Base-by-base conservation (phyloP, 2,888 invertebrate genomes). In the Drosophila affinis region DNA sequence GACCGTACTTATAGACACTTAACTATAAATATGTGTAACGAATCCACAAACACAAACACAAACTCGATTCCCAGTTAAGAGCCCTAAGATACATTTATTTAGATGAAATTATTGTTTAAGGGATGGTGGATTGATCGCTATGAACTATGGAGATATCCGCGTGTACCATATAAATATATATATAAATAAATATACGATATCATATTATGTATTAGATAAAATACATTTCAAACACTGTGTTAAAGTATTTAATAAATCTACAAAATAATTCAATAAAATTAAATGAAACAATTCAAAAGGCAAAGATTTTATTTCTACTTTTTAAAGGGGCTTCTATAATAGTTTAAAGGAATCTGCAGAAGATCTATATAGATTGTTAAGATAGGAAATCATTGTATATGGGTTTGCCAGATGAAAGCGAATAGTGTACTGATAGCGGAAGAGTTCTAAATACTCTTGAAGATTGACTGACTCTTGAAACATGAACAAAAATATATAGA, bases 181-280 rank as follows among this genome's bases (percentile, higher is more conserved):
- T 81, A 59, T n/a, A 62, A 62, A 77, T 81, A 79, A 69, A 64
- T 62, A 76, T 49, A 64, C 59, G 60, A 78, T 77, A 81, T 65
- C 74, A 64, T 71, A 79, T 71, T 72, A 77, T 82, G 62, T 79
- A 76, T 72, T 83, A 87, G 77, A 77, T 77, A 76, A 68, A 57
- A 84, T 79, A 87, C 81, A 80, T 79, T 87, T 81, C 80, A 79
- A 86, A 82, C 87, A 88, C 88, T 88, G 88, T 88, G 88, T 88
- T 88, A 88, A 87, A 84, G 84, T 89, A 88, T 87, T 85, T 86
- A 85, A 86, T 85, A 86, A 86, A 80, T 77, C 80, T 59, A 76
- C 29, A 74, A 74, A 75, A 72, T 64, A 60, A 72, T 61, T 72
- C 56, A 73, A 72, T 72, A 72, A 62, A 67, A 49, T 34, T 55